Evolutionary conservation across 2,113 vertebrate genomes (phyloP).

Genomic region (Tragelaphus buxtoni): DNA sequence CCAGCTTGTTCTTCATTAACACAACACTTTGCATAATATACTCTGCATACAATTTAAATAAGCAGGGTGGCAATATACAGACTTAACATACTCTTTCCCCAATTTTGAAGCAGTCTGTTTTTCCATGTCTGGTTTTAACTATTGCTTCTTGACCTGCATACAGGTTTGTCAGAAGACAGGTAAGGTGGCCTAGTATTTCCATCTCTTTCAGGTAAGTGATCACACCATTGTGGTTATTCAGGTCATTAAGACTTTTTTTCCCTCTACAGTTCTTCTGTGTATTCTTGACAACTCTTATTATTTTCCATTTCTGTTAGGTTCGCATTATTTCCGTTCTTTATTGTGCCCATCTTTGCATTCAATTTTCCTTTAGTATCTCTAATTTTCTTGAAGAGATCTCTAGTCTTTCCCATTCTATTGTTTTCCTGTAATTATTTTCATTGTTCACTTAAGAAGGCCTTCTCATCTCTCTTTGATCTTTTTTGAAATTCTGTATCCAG

Average conservation of each 20-base stretch:
- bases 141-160: background rate
- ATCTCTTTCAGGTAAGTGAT: background rate
- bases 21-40: background rate
- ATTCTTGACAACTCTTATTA: background rate
- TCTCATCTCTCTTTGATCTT: background rate
- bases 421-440: background rate
- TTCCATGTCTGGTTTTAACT: background rate
- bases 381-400: background rate
- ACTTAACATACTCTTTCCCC: background rate
- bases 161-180: background rate
- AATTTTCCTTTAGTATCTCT: background rate
- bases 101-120: background rate
- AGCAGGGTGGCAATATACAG: background rate
- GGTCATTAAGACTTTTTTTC: background rate
- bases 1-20: background rate
- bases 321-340: background rate
- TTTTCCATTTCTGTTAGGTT: background rate
- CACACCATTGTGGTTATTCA: background rate
- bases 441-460: background rate
- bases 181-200: background rate
- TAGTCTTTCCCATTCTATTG: background rate
- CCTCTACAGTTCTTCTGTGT: background rate
- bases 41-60: background rate
- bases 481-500: background rate
- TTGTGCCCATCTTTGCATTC: background rate